Percentiles rank a stretch among this genome's conserved stretches.
phyloP scores from a whole-genome alignment of 2,888 invertebrate species.

The Synergus itoensis region DNA sequence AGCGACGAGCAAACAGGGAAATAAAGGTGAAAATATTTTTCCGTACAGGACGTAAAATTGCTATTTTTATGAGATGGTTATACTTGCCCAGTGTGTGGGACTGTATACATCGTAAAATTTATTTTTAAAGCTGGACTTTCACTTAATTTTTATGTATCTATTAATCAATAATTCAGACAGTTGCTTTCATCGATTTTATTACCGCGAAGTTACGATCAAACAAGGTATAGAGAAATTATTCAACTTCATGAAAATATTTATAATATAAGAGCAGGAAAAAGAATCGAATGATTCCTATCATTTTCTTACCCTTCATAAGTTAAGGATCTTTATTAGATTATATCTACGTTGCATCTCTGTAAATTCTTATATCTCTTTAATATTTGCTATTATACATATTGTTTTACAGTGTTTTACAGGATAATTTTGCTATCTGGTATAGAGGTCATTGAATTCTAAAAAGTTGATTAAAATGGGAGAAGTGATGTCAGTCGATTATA shows the following conservation, averaged over 20 bases:
- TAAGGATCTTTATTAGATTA: background rate
- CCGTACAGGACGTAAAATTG: constrained; percentile 47
- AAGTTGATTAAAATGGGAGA: background rate
- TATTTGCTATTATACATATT: too few relatives aligned
- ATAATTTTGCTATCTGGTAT: constrained; percentile 53
- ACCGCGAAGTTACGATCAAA: background rate
- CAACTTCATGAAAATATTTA: background rate
- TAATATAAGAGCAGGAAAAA: background rate
- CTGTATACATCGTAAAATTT: constrained; percentile 19
- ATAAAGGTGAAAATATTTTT: constrained; percentile 48
- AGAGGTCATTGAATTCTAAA: background rate
- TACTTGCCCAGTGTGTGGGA: constrained; percentile 41
- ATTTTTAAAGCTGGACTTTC: constrained; percentile 14
- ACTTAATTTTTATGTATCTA: constrained; percentile 26
- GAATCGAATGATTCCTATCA: background rate
- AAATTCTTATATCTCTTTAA: too few relatives aligned
- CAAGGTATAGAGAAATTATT: background rate
- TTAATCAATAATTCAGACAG: constrained; percentile 3
- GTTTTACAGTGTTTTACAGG: constrained; percentile 17
- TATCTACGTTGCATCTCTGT: too few relatives aligned
- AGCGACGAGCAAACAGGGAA: constrained; percentile 41
- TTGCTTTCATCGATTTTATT: background rate
- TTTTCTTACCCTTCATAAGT: too few relatives aligned
- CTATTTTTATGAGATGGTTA: constrained; percentile 49
- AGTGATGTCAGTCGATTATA: constrained; percentile 48